Percentiles rank a stretch among this genome's conserved stretches.
Evolutionary conservation across 2,113 vertebrate genomes (phyloP).

Genomic region (Eulemur macaco): DNA sequence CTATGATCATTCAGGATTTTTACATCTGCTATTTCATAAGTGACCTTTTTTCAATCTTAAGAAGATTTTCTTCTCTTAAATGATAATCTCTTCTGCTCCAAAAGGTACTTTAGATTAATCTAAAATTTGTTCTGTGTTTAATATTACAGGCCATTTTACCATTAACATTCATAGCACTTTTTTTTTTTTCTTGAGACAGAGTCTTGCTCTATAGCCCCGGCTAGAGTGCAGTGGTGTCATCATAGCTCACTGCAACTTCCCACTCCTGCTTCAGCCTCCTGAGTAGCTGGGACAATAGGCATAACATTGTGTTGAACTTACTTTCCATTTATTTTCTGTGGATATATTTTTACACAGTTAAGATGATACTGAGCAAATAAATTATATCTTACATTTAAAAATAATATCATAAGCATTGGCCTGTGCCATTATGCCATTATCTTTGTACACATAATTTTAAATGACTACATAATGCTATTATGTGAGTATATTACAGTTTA

Average conservation of each 20-base stretch:
- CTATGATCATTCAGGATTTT: not conserved
- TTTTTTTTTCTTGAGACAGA: not conserved
- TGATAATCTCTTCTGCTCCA: not conserved
- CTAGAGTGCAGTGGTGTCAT: no score
- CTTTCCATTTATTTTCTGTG: not conserved
- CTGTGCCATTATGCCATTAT: not conserved
- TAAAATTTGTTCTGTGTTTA: not conserved
- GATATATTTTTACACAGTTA: not conserved
- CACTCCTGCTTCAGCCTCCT: no score
- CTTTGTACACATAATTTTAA: not conserved
- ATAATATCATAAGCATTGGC: not conserved
- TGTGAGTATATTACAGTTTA: not conserved
- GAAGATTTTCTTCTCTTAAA: not conserved
- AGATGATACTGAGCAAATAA: not conserved
- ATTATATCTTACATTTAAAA: conserved; percentile 14
- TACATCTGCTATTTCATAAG: not conserved
- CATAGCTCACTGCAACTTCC: no score
- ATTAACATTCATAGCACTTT: not conserved
- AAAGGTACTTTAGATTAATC: not conserved
- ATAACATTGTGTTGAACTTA: not conserved
- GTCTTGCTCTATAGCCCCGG: no score
- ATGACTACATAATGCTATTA: not conserved
- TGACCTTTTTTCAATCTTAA: not conserved
- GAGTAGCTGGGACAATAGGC: no score
- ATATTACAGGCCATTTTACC: not conserved